phyloP scores from a whole-genome alignment of 2,113 vertebrate species.

The Zosterops pallidus region DNA sequence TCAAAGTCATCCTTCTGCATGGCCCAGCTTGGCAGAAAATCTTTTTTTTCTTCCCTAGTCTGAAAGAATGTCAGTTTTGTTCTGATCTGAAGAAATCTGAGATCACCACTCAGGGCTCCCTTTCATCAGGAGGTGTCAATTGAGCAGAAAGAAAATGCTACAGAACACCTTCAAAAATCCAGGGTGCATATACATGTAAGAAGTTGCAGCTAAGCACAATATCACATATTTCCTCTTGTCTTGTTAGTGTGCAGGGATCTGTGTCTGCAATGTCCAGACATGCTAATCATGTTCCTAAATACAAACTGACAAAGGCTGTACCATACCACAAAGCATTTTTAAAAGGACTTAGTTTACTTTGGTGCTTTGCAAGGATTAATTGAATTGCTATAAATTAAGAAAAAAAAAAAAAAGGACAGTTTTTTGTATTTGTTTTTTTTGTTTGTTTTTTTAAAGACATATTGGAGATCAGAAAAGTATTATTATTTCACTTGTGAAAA shows the following conservation, averaged over 20 bases:
- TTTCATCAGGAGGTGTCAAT: neutral
- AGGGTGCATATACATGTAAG: neutral
- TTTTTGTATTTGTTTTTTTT: too few species aligned
- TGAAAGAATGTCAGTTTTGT: neutral
- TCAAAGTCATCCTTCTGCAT: neutral
- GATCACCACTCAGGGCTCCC: neutral
- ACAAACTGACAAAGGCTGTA: neutral
- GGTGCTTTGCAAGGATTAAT: neutral
- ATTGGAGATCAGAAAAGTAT: neutral
- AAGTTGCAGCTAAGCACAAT: neutral
- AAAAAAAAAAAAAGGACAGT: too few species aligned
- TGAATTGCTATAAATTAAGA: neutral
- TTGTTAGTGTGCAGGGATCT: neutral
- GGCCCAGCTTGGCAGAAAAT: neutral
- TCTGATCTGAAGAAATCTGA: constrained; percentile 11
- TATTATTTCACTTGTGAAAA: neutral
- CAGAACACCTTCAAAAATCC: neutral
- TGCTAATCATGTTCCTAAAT: neutral
- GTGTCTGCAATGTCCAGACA: neutral
- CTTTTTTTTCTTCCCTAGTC: neutral
- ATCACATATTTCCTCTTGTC: neutral
- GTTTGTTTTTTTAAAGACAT: neutral
- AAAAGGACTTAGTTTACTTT: neutral
- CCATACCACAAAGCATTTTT: neutral
- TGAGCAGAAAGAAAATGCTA: neutral